phyloP scores from a whole-genome alignment of 2,888 invertebrate species.

The Caenorhabditis sinica region DNA sequence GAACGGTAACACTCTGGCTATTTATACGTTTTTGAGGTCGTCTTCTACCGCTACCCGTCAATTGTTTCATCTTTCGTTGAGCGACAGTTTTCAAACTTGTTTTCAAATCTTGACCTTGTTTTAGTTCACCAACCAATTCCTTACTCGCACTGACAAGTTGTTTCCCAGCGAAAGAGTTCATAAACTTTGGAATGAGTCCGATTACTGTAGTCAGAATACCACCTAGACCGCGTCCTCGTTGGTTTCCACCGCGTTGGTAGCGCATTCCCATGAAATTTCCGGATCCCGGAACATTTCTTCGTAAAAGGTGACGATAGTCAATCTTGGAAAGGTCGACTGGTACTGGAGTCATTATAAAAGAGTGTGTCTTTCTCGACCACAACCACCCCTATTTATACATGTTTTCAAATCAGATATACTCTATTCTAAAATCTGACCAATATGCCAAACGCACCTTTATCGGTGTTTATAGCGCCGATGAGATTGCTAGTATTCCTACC shows the following conservation, averaged over 20 bases:
- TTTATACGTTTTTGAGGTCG: constrained; percentile 23
- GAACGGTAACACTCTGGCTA: neutral
- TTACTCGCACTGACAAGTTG: neutral
- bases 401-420: constrained; percentile 1
- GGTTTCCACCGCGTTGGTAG: constrained; percentile 18
- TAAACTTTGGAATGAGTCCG: neutral
- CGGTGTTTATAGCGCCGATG: constrained; percentile 3
- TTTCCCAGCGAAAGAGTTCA: neutral
- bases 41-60: neutral
- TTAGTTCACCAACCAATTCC: neutral
- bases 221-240: constrained; percentile 12
- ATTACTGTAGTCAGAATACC: neutral
- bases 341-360: constrained; percentile 26
- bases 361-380: neutral
- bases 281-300: neutral
- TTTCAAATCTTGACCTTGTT: constrained; percentile 6
- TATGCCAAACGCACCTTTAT: constrained; percentile 3
- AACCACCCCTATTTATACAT: neutral
- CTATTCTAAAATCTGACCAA: neutral
- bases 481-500: neutral
- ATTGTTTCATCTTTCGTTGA: neutral
- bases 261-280: constrained; percentile 23
- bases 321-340: constrained; percentile 21
- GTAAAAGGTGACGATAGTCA: neutral
- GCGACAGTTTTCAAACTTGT: constrained; percentile 1